phyloP scores from a whole-genome alignment of 2,113 vertebrate species.

The Cyprinodon tularosa region DNA sequence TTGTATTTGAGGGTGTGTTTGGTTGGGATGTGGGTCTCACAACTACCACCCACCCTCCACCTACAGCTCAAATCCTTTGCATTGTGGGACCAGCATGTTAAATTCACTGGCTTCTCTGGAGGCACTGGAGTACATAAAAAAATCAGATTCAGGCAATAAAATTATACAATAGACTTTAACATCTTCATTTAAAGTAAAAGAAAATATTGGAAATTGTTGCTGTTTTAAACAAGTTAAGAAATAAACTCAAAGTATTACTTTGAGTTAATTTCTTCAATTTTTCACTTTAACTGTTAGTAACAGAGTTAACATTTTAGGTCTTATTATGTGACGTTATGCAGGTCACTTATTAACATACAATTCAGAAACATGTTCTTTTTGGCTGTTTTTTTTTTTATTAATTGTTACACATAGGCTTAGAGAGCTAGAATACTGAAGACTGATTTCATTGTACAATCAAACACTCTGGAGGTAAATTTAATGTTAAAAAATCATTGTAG shows the following conservation, averaged over 20 bases:
- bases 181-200: not conserved
- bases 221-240: not conserved
- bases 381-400: not conserved
- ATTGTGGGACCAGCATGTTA: slow-evolving; percentile 93
- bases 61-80: slow-evolving; percentile 92
- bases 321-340: not conserved
- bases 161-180: not conserved
- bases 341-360: too few relatives aligned
- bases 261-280: not conserved
- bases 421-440: not conserved
- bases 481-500: not conserved
- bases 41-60: slow-evolving; percentile 86
- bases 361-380: not conserved
- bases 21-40: slow-evolving; percentile 89
- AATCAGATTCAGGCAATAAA: not conserved
- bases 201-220: not conserved
- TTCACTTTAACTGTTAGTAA: too few relatives aligned
- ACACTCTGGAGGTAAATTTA: not conserved
- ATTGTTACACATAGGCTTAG: not conserved
- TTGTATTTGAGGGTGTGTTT: slow-evolving; percentile 96
- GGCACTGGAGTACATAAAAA: slow-evolving; percentile 77
- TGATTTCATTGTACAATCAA: not conserved
- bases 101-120: slow-evolving; percentile 91
- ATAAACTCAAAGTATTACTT: not conserved
- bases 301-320: not conserved